These are phyloP conservation scores for Trichopria drosophilae DNA, from an alignment of 2,888 invertebrate species.

Conservation along the genomic window DNA sequence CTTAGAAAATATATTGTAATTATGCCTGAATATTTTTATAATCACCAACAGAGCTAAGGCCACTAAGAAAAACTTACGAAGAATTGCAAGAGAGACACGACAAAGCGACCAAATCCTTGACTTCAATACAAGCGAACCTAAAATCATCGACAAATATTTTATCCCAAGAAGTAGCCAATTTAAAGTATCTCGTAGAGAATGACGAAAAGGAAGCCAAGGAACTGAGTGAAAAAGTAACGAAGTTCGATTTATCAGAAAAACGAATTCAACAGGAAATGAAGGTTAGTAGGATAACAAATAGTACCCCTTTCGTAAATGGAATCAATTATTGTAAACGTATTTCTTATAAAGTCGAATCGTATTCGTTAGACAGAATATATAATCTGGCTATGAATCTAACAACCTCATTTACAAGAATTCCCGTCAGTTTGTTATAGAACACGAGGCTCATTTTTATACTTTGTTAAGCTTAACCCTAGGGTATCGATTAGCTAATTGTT, in stretches of 20 bases:
- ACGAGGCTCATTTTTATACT: too few relatives aligned
- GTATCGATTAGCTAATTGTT: too few relatives aligned
- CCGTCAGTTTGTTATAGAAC: too few relatives aligned
- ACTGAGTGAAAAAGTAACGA: conserved; percentile 36
- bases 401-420: too few relatives aligned
- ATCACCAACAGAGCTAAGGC: conserved; percentile 64
- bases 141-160: conserved; percentile 62
- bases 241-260: conserved; percentile 43
- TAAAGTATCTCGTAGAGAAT: conserved; percentile 61
- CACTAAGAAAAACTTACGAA: conserved; percentile 68
- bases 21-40: not conserved
- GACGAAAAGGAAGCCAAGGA: conserved; percentile 54
- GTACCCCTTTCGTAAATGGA: too few relatives aligned
- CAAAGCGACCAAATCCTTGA: conserved; percentile 62
- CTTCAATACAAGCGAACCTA: conserved; percentile 61
- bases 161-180: conserved; percentile 37
- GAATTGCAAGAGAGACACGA: conserved; percentile 69
- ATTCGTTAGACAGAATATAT: too few relatives aligned
- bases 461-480: too few relatives aligned
- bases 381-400: too few relatives aligned
- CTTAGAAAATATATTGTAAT: not conserved
- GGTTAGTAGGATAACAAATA: too few relatives aligned
- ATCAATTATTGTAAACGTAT: too few relatives aligned
- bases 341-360: too few relatives aligned
- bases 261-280: conserved; percentile 44